phyloP scores from a whole-genome alignment of 1,140 invertebrate genomes.

The Caenorhabditis latens region DNA sequence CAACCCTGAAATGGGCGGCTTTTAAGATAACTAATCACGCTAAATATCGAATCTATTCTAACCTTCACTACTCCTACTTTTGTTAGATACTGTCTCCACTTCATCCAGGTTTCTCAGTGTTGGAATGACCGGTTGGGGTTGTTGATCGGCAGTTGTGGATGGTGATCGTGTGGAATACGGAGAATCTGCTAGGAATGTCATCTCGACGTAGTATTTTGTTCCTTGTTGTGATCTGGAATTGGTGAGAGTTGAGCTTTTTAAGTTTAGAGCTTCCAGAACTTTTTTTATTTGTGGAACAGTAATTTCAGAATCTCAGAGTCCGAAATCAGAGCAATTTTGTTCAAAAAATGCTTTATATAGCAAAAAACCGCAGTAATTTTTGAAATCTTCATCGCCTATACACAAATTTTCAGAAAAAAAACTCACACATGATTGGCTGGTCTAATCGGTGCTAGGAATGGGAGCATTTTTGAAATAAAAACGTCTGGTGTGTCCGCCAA shows the following conservation, averaged over 20 bases:
- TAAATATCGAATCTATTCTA: not conserved
- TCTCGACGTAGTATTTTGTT: slow-evolving; percentile 30
- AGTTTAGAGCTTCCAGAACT: too few relatives aligned
- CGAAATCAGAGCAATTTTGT: too few relatives aligned
- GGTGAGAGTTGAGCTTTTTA: not conserved
- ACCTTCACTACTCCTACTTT: slow-evolving; percentile 54
- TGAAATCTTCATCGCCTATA: too few relatives aligned
- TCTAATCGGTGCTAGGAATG: slow-evolving; percentile 56
- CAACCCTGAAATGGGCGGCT: not conserved
- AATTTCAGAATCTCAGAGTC: too few relatives aligned
- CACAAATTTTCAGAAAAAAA: not conserved
- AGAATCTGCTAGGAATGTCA: slow-evolving; percentile 46
- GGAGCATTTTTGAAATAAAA: slow-evolving; percentile 33
- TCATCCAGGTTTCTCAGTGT: slow-evolving; percentile 15
- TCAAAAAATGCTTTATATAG: too few relatives aligned
- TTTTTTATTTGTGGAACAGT: too few relatives aligned
- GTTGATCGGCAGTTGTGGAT: not conserved
- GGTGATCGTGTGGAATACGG: slow-evolving; percentile 25
- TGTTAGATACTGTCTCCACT: slow-evolving; percentile 36
- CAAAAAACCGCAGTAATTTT: too few relatives aligned
- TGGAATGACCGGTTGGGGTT: not conserved
- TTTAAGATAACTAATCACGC: not conserved
- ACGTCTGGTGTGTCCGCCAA: slow-evolving; percentile 22
- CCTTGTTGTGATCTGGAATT: slow-evolving; percentile 29
- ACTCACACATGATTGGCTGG: slow-evolving; percentile 43